These are phyloP conservation scores for Plodia interpunctella DNA, from an alignment of 1,140 invertebrate genomes.

Conservation along the genomic window DNA sequence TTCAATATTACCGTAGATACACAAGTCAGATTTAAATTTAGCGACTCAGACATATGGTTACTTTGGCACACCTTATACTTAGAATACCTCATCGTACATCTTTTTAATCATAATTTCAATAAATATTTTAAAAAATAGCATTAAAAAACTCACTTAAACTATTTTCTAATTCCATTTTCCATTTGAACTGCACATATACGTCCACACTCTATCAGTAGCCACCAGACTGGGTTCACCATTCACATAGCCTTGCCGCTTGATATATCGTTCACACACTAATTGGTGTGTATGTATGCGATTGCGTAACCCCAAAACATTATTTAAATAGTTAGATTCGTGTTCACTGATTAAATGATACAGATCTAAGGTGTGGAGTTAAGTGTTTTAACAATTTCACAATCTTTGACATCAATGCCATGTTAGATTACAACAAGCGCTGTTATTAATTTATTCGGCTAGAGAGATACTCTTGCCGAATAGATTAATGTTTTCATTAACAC, in stretches of 20 bases:
- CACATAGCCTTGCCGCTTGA: constrained; percentile 7
- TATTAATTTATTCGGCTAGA: neutral
- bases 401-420: constrained; percentile 1
- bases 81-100: no score
- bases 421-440: neutral
- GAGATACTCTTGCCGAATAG: neutral
- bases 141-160: neutral
- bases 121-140: neutral
- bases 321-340: neutral
- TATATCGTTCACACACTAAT: constrained; percentile 12
- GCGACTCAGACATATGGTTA: no score
- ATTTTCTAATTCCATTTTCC: constrained; percentile 7
- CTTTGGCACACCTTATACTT: no score
- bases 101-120: no score
- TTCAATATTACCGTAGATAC: no score
- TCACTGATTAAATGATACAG: neutral
- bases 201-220: neutral
- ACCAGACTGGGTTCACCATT: neutral
- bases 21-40: no score
- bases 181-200: neutral
- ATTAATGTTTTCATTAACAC: neutral
- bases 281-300: constrained; percentile 6
- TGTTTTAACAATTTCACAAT: constrained; percentile 1
- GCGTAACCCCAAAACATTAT: constrained; percentile 6
- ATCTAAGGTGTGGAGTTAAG: constrained; percentile 5